Conservation (phyloP, 2,797 vertebrate species). For the Hydrolagus colliei region DNA sequence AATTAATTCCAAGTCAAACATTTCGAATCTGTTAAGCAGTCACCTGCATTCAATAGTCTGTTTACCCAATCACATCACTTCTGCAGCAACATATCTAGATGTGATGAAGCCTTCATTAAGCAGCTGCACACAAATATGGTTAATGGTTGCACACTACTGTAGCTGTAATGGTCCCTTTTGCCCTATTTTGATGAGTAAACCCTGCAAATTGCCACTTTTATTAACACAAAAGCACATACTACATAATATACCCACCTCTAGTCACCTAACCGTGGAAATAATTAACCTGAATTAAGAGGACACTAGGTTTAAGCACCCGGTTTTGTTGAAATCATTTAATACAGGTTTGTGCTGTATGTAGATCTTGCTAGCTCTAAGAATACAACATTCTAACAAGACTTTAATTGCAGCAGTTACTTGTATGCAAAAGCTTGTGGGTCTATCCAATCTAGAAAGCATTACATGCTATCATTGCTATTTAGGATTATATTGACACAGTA, state of each 20-base stretch:
- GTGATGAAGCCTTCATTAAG: slow-evolving; percentile 12
- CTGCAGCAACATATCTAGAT: not conserved
- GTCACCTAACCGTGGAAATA: slow-evolving; percentile 15
- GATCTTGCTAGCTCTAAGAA: slow-evolving; percentile 22
- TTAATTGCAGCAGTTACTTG: slow-evolving; percentile 10
- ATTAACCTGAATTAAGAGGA: slow-evolving; percentile 15
- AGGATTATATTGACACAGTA: slow-evolving; percentile 11
- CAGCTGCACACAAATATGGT: slow-evolving; percentile 1
- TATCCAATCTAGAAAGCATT: not conserved
- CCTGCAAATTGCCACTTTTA: slow-evolving; percentile 18
- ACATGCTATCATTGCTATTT: slow-evolving; percentile 22
- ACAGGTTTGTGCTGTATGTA: slow-evolving; percentile 9
- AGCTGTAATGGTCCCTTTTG: slow-evolving; percentile 10
- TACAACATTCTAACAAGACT: slow-evolving; percentile 24
- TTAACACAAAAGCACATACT: slow-evolving; percentile 12
- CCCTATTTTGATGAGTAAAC: slow-evolving; percentile 21
- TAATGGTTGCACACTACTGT: slow-evolving; percentile 8
- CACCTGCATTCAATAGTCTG: slow-evolving; percentile 15
- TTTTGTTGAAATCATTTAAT: not conserved
- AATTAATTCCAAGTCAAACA: slow-evolving; percentile 28
- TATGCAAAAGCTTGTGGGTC: slow-evolving; percentile 8
- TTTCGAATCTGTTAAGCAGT: slow-evolving; percentile 6
- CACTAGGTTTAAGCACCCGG: no score
- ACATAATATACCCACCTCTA: slow-evolving; percentile 15
- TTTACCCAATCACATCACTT: slow-evolving; percentile 1